These are phyloP conservation scores for Podarcis muralis DNA, from an alignment of 2,113 vertebrate species.

Conservation along the genomic window DNA sequence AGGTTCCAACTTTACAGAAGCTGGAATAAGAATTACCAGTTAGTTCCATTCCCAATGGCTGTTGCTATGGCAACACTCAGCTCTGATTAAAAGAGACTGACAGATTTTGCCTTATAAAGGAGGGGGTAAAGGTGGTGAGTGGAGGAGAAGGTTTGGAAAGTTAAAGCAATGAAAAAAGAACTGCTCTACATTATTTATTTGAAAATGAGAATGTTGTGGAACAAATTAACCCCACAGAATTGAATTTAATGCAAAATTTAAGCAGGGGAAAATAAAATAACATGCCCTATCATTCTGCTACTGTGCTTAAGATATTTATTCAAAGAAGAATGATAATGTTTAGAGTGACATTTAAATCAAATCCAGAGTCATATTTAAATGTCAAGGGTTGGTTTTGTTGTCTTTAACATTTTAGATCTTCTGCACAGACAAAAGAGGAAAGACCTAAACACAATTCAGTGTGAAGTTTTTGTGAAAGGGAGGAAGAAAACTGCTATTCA, in stretches of 20 bases:
- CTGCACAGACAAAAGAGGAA: not conserved
- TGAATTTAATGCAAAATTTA: not conserved
- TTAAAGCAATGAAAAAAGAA: not conserved
- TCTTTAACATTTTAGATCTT: not conserved
- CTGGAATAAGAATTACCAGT: not conserved
- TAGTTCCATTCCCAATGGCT: conserved; percentile 21
- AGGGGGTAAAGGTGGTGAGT: conserved; percentile 3
- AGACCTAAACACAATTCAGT: no score
- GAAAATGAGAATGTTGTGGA: not conserved
- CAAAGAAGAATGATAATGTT: not conserved
- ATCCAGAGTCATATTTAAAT: conserved; percentile 10
- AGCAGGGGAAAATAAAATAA: not conserved
- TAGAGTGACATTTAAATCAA: conserved; percentile 40
- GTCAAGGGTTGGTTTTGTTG: conserved; percentile 15
- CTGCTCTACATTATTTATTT: not conserved
- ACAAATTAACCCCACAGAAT: conserved; percentile 6
- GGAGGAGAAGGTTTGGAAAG: not conserved
- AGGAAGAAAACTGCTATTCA: not conserved
- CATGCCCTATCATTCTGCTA: not conserved
- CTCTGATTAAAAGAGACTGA: conserved; percentile 4
- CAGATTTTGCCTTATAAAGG: not conserved
- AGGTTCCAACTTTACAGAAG: not conserved
- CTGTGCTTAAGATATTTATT: not conserved
- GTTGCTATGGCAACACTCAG: conserved; percentile 29
- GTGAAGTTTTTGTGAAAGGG: not conserved